Evolutionary conservation across 2,113 vertebrate species (phyloP).

Genomic region (Pogona vitticeps): DNA sequence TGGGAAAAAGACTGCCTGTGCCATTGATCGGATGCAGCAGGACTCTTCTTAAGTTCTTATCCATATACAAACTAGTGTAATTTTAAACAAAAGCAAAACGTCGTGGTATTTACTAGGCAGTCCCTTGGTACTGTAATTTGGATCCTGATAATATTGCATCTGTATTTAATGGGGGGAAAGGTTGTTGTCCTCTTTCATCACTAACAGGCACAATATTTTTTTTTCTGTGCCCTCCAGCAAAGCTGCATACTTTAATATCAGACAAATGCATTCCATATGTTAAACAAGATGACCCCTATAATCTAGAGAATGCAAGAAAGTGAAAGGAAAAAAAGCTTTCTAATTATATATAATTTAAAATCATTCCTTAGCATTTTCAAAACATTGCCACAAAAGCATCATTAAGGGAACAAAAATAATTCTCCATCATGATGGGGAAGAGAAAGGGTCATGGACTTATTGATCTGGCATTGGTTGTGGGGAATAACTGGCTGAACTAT

Average conservation of each 20-base stretch:
- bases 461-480: neutral
- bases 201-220: conserved; percentile 4
- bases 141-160: neutral
- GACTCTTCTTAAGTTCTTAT: neutral
- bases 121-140: neutral
- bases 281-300: conserved; percentile 24
- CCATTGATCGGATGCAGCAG: neutral
- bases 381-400: conserved; percentile 5
- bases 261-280: conserved; percentile 55
- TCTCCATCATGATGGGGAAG: neutral
- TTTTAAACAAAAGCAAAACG: conserved; percentile 7
- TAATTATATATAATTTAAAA: conserved; percentile 51
- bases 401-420: conserved; percentile 21
- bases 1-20: neutral
- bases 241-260: conserved; percentile 31
- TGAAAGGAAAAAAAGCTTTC: neutral
- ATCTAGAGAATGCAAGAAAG: conserved; percentile 25
- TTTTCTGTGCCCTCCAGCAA: conserved; percentile 31
- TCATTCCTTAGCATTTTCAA: conserved; percentile 27
- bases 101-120: neutral
- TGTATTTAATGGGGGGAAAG: neutral
- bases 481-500: neutral
- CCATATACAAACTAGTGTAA: neutral
- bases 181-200: too few species aligned
- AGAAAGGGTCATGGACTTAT: too few species aligned